Evolutionary conservation across 2,888 invertebrate genomes (phyloP).

Genomic region (Eugnorisma glareosa): DNA sequence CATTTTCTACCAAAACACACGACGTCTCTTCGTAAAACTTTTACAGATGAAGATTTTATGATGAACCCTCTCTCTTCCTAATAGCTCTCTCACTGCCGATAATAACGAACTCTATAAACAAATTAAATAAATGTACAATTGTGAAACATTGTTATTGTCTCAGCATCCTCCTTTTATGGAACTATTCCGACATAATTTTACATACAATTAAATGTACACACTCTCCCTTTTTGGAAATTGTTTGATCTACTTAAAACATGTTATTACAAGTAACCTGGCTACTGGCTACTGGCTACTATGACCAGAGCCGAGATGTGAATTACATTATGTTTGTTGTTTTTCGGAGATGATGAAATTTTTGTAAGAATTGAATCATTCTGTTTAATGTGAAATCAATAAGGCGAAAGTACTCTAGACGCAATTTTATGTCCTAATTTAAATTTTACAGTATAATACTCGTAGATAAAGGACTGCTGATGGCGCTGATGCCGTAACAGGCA

Average conservation of each 20-base stretch:
- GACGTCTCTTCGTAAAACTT: neutral
- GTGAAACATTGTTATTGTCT: neutral
- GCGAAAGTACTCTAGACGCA: neutral
- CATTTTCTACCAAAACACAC: neutral
- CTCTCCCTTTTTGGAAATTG: neutral
- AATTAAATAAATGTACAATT: neutral
- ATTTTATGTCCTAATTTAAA: neutral
- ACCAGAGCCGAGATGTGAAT: neutral
- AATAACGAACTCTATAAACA: neutral
- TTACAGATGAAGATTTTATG: neutral
- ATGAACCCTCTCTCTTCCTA: neutral
- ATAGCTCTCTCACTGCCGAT: neutral
- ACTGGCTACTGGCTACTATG: neutral
- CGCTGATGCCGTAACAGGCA: neutral
- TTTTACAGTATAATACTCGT: neutral
- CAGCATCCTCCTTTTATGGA: neutral
- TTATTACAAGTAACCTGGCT: neutral
- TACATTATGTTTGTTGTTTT: slow-evolving; percentile 51
- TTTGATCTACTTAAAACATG: slow-evolving; percentile 49
- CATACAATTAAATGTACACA: neutral
- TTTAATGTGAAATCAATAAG: neutral
- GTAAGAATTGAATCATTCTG: slow-evolving; percentile 32
- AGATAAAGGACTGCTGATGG: neutral
- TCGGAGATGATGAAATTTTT: slow-evolving; percentile 42
- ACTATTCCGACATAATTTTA: slow-evolving; percentile 10